phyloP scores from a whole-genome alignment of 2,797 vertebrate species.

The Chiroxiphia lanceolata region DNA sequence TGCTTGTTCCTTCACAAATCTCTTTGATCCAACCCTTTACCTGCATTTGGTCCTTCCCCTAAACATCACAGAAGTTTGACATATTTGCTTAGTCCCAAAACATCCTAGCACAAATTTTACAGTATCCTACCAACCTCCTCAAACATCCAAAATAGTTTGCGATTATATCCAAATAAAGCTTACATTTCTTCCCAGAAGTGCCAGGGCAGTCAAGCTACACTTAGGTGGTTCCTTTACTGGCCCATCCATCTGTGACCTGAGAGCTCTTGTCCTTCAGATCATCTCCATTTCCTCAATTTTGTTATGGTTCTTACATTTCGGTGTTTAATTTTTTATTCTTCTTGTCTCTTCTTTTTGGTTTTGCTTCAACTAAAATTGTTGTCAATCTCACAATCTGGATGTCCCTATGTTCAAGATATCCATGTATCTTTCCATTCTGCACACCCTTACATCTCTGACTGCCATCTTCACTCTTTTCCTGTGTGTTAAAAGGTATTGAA shows the following conservation, averaged over 20 bases:
- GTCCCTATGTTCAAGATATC: neutral
- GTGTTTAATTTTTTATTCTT: neutral
- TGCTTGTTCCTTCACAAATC: neutral
- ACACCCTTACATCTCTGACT: rapidly evolving
- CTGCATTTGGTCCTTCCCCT: neutral
- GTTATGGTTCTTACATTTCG: neutral
- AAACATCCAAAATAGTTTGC: neutral
- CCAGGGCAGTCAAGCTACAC: neutral
- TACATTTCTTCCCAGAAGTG: neutral
- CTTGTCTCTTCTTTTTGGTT: neutral
- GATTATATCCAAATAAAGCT: neutral
- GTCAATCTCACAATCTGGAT: neutral
- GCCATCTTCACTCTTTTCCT: neutral
- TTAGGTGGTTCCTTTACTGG: neutral
- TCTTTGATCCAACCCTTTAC: neutral
- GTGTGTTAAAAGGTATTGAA: neutral
- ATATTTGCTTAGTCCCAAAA: neutral
- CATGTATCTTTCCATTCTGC: neutral
- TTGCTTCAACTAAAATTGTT: neutral
- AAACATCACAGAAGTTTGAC: neutral
- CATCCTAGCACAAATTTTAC: neutral
- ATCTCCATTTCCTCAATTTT: neutral
- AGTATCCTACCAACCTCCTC: neutral
- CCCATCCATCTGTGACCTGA: rapidly evolving
- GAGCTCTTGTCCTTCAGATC: neutral